Percentiles rank a stretch among this genome's conserved stretches.
phyloP scores from a whole-genome alignment of 2,888 invertebrate species.

The Lycaena phlaeas region DNA sequence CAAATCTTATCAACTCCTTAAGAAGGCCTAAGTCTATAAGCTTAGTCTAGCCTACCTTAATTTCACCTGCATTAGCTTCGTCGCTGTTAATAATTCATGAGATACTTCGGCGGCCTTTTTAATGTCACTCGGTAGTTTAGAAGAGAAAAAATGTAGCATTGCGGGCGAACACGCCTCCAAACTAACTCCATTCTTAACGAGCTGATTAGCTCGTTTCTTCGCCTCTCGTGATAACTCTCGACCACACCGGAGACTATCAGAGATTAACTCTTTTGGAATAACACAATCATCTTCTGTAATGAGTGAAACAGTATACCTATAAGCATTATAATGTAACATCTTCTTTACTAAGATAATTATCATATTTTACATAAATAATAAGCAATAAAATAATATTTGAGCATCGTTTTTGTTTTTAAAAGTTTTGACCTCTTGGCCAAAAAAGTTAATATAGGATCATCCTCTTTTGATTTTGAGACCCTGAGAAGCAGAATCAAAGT shows the following conservation, averaged over 20 bases:
- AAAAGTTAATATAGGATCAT: not conserved
- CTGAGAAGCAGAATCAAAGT: no score
- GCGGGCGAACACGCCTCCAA: slow-evolving; percentile 43
- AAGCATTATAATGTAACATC: no score
- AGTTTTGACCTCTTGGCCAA: no score
- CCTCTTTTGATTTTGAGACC: no score
- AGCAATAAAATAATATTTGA: no score
- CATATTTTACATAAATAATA: no score
- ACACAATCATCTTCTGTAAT: slow-evolving; percentile 59
- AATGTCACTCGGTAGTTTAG: slow-evolving; percentile 36
- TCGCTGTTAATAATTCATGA: slow-evolving; percentile 52
- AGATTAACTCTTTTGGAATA: slow-evolving; percentile 70
- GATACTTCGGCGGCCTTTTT: slow-evolving; percentile 46
- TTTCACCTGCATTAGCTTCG: slow-evolving; percentile 57
- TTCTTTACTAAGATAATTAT: no score
- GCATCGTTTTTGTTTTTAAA: no score
- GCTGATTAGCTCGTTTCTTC: slow-evolving; percentile 40
- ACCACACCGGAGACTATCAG: slow-evolving; percentile 47
- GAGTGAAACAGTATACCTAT: no score
- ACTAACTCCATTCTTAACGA: slow-evolving; percentile 43
- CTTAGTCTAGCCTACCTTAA: not conserved
- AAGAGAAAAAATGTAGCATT: slow-evolving; percentile 52
- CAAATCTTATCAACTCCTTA: no score
- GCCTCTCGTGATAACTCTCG: slow-evolving; percentile 46
- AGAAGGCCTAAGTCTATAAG: no score